Base-by-base conservation (phyloP, 2,113 vertebrate species). In the Paedocypris sp. region DNA sequence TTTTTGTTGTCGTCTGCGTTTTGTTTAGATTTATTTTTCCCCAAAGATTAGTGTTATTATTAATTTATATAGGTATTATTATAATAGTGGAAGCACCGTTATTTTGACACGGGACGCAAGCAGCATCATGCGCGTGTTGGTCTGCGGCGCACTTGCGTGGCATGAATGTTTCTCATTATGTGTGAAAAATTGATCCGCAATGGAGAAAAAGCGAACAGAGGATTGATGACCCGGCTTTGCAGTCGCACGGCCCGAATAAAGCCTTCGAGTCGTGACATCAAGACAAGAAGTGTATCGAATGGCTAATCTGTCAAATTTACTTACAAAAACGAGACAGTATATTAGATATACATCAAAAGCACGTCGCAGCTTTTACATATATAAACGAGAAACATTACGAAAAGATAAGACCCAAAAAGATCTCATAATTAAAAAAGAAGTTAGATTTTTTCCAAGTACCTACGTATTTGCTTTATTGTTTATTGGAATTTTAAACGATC, bases 81-180 rank as follows among this genome's bases (percentile, higher is more conserved):
- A n/a, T n/a, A n/a, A n/a, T n/a, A n/a, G n/a, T n/a, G n/a, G n/a
- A n/a, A n/a, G n/a, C n/a, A n/a, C n/a, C n/a, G n/a, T n/a, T n/a
- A n/a, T n/a, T n/a, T n/a, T n/a, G n/a, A n/a, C n/a, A n/a, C n/a
- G n/a, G 33, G 71, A 77, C 78, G 70, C 71, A 68, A 71, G 36
- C 65, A 15, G 23, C 31, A 49, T 31, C 60, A 58, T 31, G 35
- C 52, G 67, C 45, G 62, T 10, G 61, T 64, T 58, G 52, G 64
- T 71, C 77, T 70, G 36, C 13, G 35, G 54, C 75, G 65, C 53
- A 50, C 54, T 68, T 59, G 62, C 60, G 73, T 64, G 79, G 74
- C 76, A 71, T 74, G 62, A 80, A 83, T 85, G 80, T 83, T 84
- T 82, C 77, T 82, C 75, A 79, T 82, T 85, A 85, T 77, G 80